phyloP scores from a whole-genome alignment of 2,113 vertebrate genomes.

The Amphiprion percula region DNA sequence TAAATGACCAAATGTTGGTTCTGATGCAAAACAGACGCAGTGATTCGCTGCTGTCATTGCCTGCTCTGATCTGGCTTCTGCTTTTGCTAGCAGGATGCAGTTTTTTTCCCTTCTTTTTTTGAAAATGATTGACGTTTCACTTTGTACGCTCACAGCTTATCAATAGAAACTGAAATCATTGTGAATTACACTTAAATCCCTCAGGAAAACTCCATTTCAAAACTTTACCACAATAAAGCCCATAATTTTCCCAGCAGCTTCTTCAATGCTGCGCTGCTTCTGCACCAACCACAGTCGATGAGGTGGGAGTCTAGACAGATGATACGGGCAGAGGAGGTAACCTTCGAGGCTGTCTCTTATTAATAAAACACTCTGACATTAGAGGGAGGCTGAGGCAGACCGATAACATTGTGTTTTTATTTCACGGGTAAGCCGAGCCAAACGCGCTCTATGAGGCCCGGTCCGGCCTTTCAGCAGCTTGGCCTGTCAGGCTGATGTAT shows the following conservation, averaged over 20 bases:
- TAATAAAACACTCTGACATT: conserved; percentile 74
- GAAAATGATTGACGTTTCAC: conserved; percentile 1
- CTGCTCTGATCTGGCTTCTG: conserved; percentile 43
- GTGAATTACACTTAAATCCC: conserved; percentile 18
- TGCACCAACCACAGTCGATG: conserved; percentile 33
- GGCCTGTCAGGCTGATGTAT: conserved; percentile 81
- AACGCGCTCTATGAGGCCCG: conserved; percentile 51
- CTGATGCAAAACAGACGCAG: conserved; percentile 70
- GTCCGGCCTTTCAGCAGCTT: conserved; percentile 76
- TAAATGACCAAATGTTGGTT: conserved; percentile 72
- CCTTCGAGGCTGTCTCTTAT: conserved; percentile 61
- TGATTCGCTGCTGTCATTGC: conserved; percentile 31
- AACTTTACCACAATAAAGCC: conserved; percentile 10
- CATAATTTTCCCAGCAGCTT: conserved; percentile 23
- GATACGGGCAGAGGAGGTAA: conserved; percentile 67
- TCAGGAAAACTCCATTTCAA: conserved; percentile 5
- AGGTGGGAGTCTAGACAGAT: conserved; percentile 74
- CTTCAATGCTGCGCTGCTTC: neutral
- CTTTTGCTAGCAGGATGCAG: conserved; percentile 26
- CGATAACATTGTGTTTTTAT: conserved; percentile 78
- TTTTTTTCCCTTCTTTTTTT: neutral
- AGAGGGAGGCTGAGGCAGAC: conserved; percentile 70
- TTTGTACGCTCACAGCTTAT: neutral
- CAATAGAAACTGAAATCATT: conserved; percentile 4
- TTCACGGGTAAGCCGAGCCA: conserved; percentile 73